Conservation (phyloP, 2,113 vertebrate genomes). For the Fukomys damarensis region DNA sequence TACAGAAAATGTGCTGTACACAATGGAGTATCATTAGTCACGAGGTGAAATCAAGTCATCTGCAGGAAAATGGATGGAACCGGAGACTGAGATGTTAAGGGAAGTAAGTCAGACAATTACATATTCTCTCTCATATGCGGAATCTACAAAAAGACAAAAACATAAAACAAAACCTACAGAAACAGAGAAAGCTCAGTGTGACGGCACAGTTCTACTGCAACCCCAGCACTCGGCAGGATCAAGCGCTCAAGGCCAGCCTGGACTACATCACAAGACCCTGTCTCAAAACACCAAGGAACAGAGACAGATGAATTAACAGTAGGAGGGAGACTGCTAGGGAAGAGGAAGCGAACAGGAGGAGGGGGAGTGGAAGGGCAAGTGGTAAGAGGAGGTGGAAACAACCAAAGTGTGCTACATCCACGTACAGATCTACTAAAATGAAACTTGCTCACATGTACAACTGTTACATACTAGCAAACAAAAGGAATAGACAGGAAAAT, state of each 20-base stretch:
- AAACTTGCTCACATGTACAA: background rate
- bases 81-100: background rate
- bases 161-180: background rate
- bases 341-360: background rate
- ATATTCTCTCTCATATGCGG: background rate
- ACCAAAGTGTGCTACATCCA: background rate
- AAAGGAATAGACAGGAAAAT: background rate
- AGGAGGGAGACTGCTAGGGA: background rate
- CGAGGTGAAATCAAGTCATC: too few relatives aligned
- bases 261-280: background rate
- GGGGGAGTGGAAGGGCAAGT: background rate
- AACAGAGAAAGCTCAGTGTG: background rate
- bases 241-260: background rate
- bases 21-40: background rate
- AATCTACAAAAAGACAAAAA: background rate
- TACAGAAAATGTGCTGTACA: background rate
- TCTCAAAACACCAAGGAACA: background rate
- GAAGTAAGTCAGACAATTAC: background rate
- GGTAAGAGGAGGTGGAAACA: background rate
- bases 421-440: background rate
- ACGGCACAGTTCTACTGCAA: background rate
- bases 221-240: background rate
- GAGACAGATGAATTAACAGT: background rate
- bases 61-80: background rate
- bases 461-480: background rate